Conservation (phyloP, 1,140 invertebrate genomes). For the Elymnias hypermnestra region DNA sequence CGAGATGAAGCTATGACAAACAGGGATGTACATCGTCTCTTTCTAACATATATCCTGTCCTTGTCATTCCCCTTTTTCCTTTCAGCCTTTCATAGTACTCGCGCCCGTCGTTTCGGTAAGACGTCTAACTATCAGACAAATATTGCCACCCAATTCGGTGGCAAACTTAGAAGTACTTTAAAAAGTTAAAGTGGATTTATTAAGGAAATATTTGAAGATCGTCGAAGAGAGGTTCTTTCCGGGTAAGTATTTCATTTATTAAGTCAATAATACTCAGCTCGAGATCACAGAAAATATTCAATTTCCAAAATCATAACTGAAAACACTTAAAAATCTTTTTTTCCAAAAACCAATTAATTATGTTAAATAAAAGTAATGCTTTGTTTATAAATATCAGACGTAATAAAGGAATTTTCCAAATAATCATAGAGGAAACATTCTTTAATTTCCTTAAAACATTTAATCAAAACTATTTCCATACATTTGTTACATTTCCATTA, state of each 20-base stretch:
- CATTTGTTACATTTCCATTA: too few species aligned
- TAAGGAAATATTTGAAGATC: constrained; percentile 24
- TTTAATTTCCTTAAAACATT: too few species aligned
- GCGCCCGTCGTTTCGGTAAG: constrained; percentile 7
- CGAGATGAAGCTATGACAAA: not conserved
- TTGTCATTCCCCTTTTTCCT: not conserved
- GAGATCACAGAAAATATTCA: too few species aligned
- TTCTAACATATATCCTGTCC: not conserved
- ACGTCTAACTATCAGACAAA: constrained; percentile 4
- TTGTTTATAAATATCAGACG: too few species aligned
- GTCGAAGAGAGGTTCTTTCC: constrained; percentile 24
- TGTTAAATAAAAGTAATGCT: too few species aligned
- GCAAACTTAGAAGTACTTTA: constrained; percentile 18
- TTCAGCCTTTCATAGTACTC: constrained; percentile 11
- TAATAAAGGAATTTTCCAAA: too few species aligned
- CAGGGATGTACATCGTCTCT: constrained; percentile 3
- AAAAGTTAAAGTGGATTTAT: constrained; percentile 28
- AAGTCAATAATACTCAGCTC: not conserved
- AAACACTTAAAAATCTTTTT: too few species aligned
- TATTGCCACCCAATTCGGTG: constrained; percentile 15
- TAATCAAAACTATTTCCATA: too few species aligned
- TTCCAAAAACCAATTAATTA: too few species aligned
- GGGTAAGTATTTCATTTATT: constrained; percentile 13
- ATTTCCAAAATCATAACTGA: too few species aligned
- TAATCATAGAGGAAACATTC: too few species aligned